Percentiles rank a stretch among this genome's conserved stretches.
These are phyloP conservation scores for Chroicocephalus ridibundus DNA, from an alignment of 2,113 vertebrate species.

Conservation along the genomic window DNA sequence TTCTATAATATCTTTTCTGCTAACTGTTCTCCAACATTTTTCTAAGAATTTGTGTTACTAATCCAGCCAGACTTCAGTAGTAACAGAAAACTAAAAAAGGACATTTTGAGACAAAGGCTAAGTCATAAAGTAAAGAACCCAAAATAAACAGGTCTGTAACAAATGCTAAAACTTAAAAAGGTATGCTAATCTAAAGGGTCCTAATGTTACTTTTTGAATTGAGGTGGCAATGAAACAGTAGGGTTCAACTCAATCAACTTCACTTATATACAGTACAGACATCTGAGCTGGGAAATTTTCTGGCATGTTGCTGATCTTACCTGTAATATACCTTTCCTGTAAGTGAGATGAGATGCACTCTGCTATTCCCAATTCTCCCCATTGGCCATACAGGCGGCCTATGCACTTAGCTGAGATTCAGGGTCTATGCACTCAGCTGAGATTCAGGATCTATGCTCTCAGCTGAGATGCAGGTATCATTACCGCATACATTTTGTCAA, in stretches of 20 bases:
- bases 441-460: too few relatives aligned
- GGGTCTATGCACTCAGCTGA: too few relatives aligned
- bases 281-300: background rate
- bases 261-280: rapidly evolving
- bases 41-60: background rate
- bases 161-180: background rate
- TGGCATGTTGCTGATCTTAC: background rate
- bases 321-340: background rate
- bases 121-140: background rate
- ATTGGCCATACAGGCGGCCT: background rate
- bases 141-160: background rate
- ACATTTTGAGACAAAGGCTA: background rate
- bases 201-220: background rate
- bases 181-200: background rate
- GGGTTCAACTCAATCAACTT: background rate
- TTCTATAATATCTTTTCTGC: background rate
- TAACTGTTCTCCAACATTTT: background rate
- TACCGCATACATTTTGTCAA: background rate
- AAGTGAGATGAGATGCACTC: background rate
- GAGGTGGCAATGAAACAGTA: background rate
- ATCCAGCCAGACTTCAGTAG: background rate
- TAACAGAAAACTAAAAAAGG: background rate
- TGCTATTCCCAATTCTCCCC: background rate
- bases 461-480: background rate
- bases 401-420: background rate